Percentiles rank a stretch among this genome's conserved stretches.
phyloP scores from a whole-genome alignment of 2,797 vertebrate genomes.

The Pseudochromis fuscus region DNA sequence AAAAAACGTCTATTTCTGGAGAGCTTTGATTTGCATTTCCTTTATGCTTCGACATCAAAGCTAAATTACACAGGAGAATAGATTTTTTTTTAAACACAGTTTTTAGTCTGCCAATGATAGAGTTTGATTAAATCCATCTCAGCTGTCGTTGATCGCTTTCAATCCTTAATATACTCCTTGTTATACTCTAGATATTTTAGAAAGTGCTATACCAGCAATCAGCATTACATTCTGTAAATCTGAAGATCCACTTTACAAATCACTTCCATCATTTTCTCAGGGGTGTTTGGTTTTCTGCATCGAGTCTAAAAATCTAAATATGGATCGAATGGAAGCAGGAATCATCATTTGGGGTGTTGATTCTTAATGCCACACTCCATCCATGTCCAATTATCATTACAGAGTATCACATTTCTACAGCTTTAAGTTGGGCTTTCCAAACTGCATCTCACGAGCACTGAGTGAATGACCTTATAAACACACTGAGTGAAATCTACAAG shows the following conservation, averaged over 20 bases:
- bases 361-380: too few species aligned
- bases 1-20: constrained; percentile 60
- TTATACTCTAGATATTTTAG: constrained; percentile 16
- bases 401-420: too few species aligned
- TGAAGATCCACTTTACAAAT: constrained; percentile 18
- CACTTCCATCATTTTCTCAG: too few species aligned
- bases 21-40: constrained; percentile 60
- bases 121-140: constrained; percentile 54
- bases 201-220: constrained; percentile 12
- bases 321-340: neutral
- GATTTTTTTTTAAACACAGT: constrained; percentile 14
- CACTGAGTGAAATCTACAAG: neutral
- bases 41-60: constrained; percentile 49
- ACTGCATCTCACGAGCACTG: neutral
- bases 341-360: too few species aligned
- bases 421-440: neutral
- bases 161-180: constrained; percentile 35
- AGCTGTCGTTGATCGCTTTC: constrained; percentile 30
- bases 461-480: neutral
- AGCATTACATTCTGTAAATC: constrained; percentile 27
- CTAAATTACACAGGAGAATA: constrained; percentile 44
- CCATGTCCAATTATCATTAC: too few species aligned
- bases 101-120: constrained; percentile 15
- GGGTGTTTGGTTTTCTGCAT: neutral
- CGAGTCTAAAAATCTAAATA: neutral